Percentiles rank a stretch among this genome's conserved stretches.
phyloP scores from a whole-genome alignment of 2,888 invertebrate genomes.

The Vannuccia rotundouncinata region DNA sequence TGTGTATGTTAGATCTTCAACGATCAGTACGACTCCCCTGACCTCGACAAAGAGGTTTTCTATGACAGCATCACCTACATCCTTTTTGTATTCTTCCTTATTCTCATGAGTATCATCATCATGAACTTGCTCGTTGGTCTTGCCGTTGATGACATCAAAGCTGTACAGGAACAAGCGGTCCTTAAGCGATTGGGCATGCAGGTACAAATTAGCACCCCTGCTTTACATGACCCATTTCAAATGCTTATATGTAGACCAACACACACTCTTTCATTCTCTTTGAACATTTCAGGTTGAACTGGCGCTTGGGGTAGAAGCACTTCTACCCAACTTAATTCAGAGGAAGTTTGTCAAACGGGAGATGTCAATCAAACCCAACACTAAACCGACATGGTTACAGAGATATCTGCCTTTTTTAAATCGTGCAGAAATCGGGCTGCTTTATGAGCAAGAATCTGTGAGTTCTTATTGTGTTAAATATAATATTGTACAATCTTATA shows the following conservation, averaged over 20 bases:
- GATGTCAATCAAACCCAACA: conserved; percentile 45
- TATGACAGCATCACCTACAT: conserved; percentile 48
- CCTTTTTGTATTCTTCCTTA: conserved; percentile 54
- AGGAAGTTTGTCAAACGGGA: conserved; percentile 43
- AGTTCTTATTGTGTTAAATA: neutral
- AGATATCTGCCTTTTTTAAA: neutral
- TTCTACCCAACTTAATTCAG: conserved; percentile 45
- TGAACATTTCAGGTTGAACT: conserved; percentile 48
- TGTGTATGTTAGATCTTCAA: conserved; percentile 34
- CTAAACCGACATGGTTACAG: neutral
- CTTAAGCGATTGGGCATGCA: conserved; percentile 44
- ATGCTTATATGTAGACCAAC: too few species aligned
- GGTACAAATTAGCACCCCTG: conserved; percentile 34
- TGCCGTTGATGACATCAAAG: conserved; percentile 57
- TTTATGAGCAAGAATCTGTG: neutral
- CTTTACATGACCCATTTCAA: too few species aligned
- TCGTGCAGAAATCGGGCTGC: neutral
- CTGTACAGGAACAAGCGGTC: conserved; percentile 54
- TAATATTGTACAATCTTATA: too few species aligned
- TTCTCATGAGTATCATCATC: conserved; percentile 54
- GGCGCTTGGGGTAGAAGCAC: conserved; percentile 48
- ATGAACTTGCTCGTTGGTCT: conserved; percentile 57
- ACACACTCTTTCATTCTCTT: too few species aligned
- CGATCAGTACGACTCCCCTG: neutral
- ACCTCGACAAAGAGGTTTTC: neutral